Evolutionary conservation across 2,113 vertebrate species (phyloP).

Genomic region (Tragelaphus scriptus): DNA sequence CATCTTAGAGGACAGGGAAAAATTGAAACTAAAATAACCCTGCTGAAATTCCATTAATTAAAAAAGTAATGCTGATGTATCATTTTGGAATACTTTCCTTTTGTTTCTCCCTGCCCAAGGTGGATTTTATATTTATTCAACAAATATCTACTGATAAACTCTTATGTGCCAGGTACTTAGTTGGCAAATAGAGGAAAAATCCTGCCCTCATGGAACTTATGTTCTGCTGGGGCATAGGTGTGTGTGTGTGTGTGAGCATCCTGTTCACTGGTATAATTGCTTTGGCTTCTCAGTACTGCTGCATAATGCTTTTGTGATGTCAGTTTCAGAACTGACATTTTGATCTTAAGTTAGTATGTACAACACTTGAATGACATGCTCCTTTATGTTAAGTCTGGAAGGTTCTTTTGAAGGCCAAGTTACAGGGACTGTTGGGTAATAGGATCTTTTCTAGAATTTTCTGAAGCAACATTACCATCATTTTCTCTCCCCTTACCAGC

Average conservation of each 20-base stretch:
- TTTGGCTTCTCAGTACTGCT: background rate
- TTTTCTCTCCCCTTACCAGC: background rate
- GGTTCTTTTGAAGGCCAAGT: background rate
- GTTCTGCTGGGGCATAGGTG: background rate
- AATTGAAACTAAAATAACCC: background rate
- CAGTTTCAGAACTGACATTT: background rate
- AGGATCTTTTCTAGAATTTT: constrained; percentile 25
- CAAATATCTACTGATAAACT: background rate
- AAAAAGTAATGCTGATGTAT: background rate
- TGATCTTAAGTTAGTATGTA: background rate
- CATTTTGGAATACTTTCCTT: constrained; percentile 1
- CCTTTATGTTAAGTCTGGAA: background rate
- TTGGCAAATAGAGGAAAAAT: background rate
- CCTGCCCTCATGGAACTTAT: background rate
- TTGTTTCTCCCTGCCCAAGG: background rate
- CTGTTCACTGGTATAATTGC: background rate
- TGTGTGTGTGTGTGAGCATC: background rate
- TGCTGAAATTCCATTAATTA: background rate
- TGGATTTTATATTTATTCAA: constrained; percentile 14
- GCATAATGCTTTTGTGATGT: background rate
- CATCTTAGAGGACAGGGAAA: background rate
- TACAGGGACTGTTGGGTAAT: background rate
- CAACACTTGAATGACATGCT: background rate
- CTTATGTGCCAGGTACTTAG: background rate
- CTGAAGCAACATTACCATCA: background rate